Evolutionary conservation across 2,113 vertebrate species (phyloP), one percentile per base, ranked within the genome.

Genomic region (Toxotes chatareus): DNA sequence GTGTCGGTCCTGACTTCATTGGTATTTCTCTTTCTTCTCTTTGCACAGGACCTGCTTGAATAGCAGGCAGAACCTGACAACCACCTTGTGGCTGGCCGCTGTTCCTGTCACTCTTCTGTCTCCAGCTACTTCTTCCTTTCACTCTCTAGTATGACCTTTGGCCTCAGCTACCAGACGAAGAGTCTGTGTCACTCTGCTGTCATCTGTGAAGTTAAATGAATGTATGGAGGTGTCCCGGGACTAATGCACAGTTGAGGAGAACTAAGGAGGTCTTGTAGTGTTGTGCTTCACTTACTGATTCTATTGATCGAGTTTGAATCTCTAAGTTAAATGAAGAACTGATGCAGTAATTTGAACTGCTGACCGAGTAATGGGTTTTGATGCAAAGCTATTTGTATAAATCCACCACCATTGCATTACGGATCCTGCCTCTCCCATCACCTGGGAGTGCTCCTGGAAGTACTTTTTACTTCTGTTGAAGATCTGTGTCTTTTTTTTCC

Each of bases 1-100:
- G 21, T 65, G 31, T 65, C 38, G 10, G 3, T 44, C 70, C 11
- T 80, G 32, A n/a, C 75, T 71, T 90, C 66, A 83, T 19, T 32
- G 17, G 5, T 66, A 56, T 78, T 11, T 66, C 68, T 12, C 63
- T 42, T 53, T 61, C 32, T 76, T 61, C 17, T 88, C 61, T 90
- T 70, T 73, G 13, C 31, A 44, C 91, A 96, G 95, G 95, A 96
- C 77, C 82, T 95, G 44, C 91, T 96, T 68, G 94, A 96, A 86
- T 96, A 94, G 85, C 87, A 49, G 77, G 82, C 13, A 27, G 44
- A 83, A 87, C 79, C 83, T 79, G 66, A 80, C 34, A 11, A 62
- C 61, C 36, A 11, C 31, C 60, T 62, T 0, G 40, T 21, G 78
- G 74, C 83, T 21, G 73, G 71, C 70, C 2, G 49, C 78, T 79